These are phyloP conservation scores for Brachionichthys hirsutus DNA, from an alignment of 2,113 vertebrate genomes.

Conservation along the genomic window DNA sequence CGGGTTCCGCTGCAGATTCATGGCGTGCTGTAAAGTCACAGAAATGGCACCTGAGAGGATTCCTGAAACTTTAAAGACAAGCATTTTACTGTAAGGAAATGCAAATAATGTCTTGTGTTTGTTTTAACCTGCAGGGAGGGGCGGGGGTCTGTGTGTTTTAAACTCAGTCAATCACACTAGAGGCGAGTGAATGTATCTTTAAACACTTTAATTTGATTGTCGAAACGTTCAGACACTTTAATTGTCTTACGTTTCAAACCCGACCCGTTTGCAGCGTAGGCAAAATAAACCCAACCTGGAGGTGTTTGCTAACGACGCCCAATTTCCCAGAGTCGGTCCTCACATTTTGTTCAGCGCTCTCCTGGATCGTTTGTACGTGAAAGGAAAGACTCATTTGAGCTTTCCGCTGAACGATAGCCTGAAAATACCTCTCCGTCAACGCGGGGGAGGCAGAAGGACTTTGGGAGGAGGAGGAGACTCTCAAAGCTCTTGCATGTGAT, in stretches of 20 bases:
- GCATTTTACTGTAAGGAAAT: background rate
- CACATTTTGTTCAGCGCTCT: no score
- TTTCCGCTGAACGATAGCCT: no score
- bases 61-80: background rate
- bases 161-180: slow-evolving; percentile 21
- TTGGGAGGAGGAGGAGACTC: background rate
- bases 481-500: slow-evolving; percentile 25
- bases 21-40: background rate
- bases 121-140: slow-evolving; percentile 35
- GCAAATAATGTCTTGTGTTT: slow-evolving; percentile 40
- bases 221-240: slow-evolving; percentile 18
- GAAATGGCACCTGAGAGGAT: background rate
- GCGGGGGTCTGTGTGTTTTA: slow-evolving; percentile 5
- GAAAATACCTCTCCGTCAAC: no score
- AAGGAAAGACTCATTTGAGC: no score
- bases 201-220: slow-evolving; percentile 26
- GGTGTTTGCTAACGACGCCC: slow-evolving; percentile 43
- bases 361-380: no score
- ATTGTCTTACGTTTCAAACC: slow-evolving; percentile 15
- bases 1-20: background rate
- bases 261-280: slow-evolving; percentile 25
- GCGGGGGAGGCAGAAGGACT: background rate
- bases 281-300: slow-evolving; percentile 16
- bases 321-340: slow-evolving; percentile 12
- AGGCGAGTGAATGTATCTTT: slow-evolving; percentile 19